These are phyloP conservation scores for Adelphocoris suturalis DNA, from an alignment of 2,888 invertebrate species.

Conservation along the genomic window DNA sequence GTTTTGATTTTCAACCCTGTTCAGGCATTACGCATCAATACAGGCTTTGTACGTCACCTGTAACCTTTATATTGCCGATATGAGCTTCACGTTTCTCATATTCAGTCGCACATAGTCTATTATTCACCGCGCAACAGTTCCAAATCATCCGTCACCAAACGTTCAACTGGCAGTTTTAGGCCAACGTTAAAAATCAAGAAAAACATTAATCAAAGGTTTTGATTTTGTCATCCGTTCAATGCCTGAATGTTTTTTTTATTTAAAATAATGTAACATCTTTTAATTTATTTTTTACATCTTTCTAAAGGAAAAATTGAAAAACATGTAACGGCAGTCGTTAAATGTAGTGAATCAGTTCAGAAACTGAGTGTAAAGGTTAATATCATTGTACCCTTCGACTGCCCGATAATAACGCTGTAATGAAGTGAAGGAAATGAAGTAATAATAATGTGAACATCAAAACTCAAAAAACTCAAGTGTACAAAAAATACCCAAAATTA, in stretches of 20 bases:
- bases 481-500: constrained; percentile 75
- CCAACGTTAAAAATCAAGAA: background rate
- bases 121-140: too few relatives aligned
- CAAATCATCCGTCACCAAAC: too few relatives aligned
- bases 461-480: constrained; percentile 72
- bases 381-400: constrained; percentile 57
- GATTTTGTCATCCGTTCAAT: background rate
- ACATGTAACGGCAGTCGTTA: constrained; percentile 55
- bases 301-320: constrained; percentile 16
- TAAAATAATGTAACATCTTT: constrained; percentile 20
- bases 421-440: constrained; percentile 19
- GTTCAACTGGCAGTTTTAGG: too few relatives aligned
- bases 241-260: constrained; percentile 30
- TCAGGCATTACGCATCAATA: too few relatives aligned
- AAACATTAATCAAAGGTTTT: background rate
- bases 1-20: too few relatives aligned
- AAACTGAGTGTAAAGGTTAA: constrained; percentile 27
- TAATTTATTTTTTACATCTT: constrained; percentile 22
- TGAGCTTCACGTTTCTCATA: too few relatives aligned
- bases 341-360: constrained; percentile 16
- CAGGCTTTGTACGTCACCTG: too few relatives aligned
- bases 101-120: too few relatives aligned
- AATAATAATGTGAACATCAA: constrained; percentile 41
- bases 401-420: constrained; percentile 49
- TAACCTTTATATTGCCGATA: too few relatives aligned